phyloP scores from a whole-genome alignment of 1,140 invertebrate species.

The Eupeodes corollae region DNA sequence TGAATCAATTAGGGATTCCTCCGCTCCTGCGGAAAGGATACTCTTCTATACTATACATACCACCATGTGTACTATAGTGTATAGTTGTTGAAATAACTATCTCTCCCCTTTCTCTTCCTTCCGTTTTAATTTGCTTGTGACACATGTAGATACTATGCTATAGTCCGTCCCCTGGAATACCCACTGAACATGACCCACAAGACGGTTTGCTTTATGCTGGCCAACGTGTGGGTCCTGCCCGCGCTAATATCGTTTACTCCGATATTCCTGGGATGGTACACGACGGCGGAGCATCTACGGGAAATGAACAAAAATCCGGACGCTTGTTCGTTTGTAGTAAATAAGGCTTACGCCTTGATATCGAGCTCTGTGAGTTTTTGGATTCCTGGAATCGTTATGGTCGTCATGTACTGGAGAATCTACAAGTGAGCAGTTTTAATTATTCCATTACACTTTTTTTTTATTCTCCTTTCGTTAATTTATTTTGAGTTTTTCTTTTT shows the following conservation, averaged over 20 bases:
- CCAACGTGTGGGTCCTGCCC: constrained; percentile 81
- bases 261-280: constrained; percentile 88
- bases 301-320: constrained; percentile 58
- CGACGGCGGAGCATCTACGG: constrained; percentile 63
- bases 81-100: not conserved
- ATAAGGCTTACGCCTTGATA: constrained; percentile 78
- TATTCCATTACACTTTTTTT: constrained; percentile 5
- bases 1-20: not conserved
- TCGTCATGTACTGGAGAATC: constrained; percentile 82
- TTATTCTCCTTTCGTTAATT: not conserved
- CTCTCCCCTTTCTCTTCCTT: not conserved
- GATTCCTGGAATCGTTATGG: constrained; percentile 89
- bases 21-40: not conserved
- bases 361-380: constrained; percentile 89
- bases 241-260: constrained; percentile 90
- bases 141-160: constrained; percentile 60
- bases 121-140: too few relatives aligned
- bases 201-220: constrained; percentile 70
- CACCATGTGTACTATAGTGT: not conserved
- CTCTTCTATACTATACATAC: not conserved
- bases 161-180: constrained; percentile 78
- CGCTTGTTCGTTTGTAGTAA: constrained; percentile 77
- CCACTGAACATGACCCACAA: constrained; percentile 74
- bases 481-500: not conserved
- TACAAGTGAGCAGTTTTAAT: constrained; percentile 53